Evolutionary conservation across 2,113 vertebrate species (phyloP).

Genomic region (Anoura caudifer): DNA sequence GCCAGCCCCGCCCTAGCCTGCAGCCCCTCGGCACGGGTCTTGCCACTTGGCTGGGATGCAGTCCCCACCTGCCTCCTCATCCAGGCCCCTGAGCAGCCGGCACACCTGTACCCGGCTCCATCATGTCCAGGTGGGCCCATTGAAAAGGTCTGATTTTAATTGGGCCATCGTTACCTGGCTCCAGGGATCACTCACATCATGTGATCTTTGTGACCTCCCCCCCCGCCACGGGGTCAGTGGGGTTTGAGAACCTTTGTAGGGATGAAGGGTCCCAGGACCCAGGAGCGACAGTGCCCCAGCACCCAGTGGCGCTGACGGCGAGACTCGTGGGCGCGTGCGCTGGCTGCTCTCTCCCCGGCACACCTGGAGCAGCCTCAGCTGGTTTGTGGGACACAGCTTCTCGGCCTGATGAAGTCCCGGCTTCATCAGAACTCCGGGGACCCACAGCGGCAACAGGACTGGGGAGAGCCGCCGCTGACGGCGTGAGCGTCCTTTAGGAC

Average conservation of each 20-base stretch:
- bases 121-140: not conserved
- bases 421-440: not conserved
- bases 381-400: not conserved
- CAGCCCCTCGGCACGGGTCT: not conserved
- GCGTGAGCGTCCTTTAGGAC: not conserved
- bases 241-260: not conserved
- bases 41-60: not conserved
- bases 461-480: not conserved
- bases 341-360: not conserved
- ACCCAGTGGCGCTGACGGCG: not conserved
- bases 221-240: not conserved
- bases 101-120: not conserved
- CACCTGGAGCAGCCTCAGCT: not conserved
- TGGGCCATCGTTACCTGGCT: not conserved
- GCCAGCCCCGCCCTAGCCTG: not conserved
- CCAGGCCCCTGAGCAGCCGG: not conserved
- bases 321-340: not conserved
- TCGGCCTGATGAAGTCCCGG: not conserved
- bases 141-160: not conserved
- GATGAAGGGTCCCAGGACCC: not conserved
- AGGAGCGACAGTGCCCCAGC: not conserved
- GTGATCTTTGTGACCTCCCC: not conserved
- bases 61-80: too few species aligned
- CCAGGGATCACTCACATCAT: not conserved
- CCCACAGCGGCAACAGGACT: not conserved